Conservation (phyloP, 2,888 invertebrate species). For the Plebejus anna region DNA sequence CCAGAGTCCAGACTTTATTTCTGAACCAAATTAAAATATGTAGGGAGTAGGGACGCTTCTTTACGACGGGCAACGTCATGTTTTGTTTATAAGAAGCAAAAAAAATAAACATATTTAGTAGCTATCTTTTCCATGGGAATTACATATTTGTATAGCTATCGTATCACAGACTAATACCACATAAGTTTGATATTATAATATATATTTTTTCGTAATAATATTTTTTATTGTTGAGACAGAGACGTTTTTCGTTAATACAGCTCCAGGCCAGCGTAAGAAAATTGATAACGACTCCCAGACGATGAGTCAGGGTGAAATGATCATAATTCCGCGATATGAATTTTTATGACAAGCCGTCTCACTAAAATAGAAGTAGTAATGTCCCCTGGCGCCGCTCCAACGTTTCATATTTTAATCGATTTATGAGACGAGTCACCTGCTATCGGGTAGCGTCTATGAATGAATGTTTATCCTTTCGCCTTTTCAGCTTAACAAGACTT, state of each 20-base stretch:
- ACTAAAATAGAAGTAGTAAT: constrained; percentile 24
- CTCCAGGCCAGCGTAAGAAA: background rate
- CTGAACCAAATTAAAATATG: too few relatives aligned
- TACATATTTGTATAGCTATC: too few relatives aligned
- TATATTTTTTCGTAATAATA: too few relatives aligned
- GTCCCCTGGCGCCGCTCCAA: constrained; percentile 27
- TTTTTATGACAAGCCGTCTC: constrained; percentile 19
- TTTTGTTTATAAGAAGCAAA: too few relatives aligned
- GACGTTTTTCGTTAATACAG: background rate
- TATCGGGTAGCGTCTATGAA: constrained; percentile 46
- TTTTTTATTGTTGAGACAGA: too few relatives aligned
- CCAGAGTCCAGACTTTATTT: too few relatives aligned
- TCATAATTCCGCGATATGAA: background rate
- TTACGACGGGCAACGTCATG: too few relatives aligned
- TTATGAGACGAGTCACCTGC: constrained; percentile 28
- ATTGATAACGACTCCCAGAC: background rate
- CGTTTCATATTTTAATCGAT: constrained; percentile 32
- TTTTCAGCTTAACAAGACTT: background rate
- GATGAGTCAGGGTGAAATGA: constrained; percentile 11
- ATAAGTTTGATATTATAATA: too few relatives aligned
- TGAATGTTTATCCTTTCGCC: background rate
- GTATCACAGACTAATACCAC: too few relatives aligned
- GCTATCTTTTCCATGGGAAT: too few relatives aligned
- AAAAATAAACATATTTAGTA: too few relatives aligned
- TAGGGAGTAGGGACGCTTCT: too few relatives aligned